Evolutionary conservation across 2,797 vertebrate genomes (phyloP).

Genomic region (Harpagifer antarcticus): DNA sequence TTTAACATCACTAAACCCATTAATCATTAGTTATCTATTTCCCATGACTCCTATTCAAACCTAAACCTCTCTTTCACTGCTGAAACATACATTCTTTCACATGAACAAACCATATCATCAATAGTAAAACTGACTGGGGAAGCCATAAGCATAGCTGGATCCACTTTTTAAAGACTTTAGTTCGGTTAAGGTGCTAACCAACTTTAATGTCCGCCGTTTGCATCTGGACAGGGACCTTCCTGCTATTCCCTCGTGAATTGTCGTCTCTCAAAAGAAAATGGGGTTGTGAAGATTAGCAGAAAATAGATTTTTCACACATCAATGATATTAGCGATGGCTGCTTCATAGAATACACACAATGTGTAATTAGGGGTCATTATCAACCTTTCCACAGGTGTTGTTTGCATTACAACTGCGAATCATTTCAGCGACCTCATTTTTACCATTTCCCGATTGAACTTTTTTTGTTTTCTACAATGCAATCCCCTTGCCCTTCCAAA

Average conservation of each 20-base stretch:
- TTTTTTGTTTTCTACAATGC: constrained; percentile 6
- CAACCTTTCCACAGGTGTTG: neutral
- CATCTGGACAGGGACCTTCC: neutral
- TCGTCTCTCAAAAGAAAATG: constrained; percentile 6
- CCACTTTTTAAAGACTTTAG: neutral
- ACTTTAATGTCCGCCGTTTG: neutral
- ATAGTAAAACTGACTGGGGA: neutral
- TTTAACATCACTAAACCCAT: constrained; percentile 18
- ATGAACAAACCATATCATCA: neutral
- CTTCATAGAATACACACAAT: neutral
- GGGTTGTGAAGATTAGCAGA: neutral
- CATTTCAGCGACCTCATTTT: constrained; percentile 8
- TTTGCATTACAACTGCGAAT: neutral
- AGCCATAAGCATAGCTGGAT: neutral
- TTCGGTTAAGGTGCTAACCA: neutral
- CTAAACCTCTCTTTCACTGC: neutral
- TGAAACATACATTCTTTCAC: neutral
- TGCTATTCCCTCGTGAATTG: neutral
- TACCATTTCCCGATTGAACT: neutral
- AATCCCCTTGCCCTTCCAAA: neutral
- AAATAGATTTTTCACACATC: constrained; percentile 5
- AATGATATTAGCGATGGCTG: neutral
- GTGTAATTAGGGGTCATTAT: neutral
- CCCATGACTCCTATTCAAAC: constrained; percentile 2
- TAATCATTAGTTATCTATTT: constrained; percentile 13